These are phyloP conservation scores for Drosophila atroscutellata DNA, from an alignment of 2,888 invertebrate species.

Conservation along the genomic window DNA sequence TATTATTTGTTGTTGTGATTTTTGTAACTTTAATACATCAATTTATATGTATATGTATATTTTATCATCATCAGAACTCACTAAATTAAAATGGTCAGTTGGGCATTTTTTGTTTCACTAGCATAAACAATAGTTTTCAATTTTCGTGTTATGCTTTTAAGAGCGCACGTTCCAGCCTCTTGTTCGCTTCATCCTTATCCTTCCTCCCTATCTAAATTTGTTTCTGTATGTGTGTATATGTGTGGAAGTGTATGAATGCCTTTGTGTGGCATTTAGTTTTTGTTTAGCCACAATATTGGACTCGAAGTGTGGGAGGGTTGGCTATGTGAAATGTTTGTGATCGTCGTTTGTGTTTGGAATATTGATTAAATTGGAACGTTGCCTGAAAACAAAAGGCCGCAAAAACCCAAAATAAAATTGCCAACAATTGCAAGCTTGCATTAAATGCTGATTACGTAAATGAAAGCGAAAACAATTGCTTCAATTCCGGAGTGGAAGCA, in stretches of 20 bases:
- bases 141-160: constrained; percentile 70
- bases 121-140: constrained; percentile 70
- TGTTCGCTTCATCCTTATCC: not conserved
- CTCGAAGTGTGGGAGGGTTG: constrained; percentile 13
- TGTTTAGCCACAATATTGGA: constrained; percentile 67
- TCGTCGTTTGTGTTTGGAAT: constrained; percentile 67
- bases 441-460: constrained; percentile 67
- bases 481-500: constrained; percentile 20
- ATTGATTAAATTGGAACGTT: constrained; percentile 69
- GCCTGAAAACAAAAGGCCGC: constrained; percentile 44
- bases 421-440: constrained; percentile 60
- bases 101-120: constrained; percentile 54
- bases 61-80: constrained; percentile 71
- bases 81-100: constrained; percentile 76
- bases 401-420: constrained; percentile 36
- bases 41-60: constrained; percentile 20
- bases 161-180: constrained; percentile 43
- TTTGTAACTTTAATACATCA: constrained; percentile 18
- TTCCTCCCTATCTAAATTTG: constrained; percentile 31
- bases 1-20: constrained; percentile 18
- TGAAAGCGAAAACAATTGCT: constrained; percentile 57
- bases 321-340: constrained; percentile 38
- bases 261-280: constrained; percentile 68
- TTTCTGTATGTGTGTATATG: constrained; percentile 1
- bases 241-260: constrained; percentile 12